These are phyloP conservation scores for Pseudochirops cupreus DNA, from an alignment of 2,797 vertebrate species.

Conservation along the genomic window DNA sequence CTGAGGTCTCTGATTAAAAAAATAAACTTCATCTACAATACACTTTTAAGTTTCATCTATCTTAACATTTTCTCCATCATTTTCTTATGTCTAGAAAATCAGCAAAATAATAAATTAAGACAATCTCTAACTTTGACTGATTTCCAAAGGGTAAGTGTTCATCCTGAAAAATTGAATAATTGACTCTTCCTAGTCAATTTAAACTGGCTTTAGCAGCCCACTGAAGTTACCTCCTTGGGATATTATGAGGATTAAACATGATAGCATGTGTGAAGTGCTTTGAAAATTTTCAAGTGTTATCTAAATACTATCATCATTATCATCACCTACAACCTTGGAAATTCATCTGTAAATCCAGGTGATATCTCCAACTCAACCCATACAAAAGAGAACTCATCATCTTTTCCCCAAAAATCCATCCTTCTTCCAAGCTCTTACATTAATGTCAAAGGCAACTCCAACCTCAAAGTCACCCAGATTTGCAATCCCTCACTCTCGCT, in stretches of 20 bases:
- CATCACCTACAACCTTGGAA: neutral
- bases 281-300: neutral
- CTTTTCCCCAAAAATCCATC: neutral
- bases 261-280: neutral
- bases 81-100: neutral
- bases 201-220: neutral
- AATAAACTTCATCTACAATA: neutral
- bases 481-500: neutral
- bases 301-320: neutral
- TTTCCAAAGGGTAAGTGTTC: neutral
- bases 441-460: neutral
- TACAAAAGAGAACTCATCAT: neutral
- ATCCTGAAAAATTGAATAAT: neutral
- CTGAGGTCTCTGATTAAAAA: neutral
- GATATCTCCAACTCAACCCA: neutral
- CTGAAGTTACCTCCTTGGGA: neutral
- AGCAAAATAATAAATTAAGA: neutral
- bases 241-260: neutral
- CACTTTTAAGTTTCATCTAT: neutral
- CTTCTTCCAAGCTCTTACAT: neutral
- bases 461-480: neutral
- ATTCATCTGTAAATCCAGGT: neutral
- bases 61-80: neutral
- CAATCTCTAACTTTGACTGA: neutral
- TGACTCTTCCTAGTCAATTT: neutral